phyloP scores from a whole-genome alignment of 2,113 vertebrate species.

The Struthidea cinerea region DNA sequence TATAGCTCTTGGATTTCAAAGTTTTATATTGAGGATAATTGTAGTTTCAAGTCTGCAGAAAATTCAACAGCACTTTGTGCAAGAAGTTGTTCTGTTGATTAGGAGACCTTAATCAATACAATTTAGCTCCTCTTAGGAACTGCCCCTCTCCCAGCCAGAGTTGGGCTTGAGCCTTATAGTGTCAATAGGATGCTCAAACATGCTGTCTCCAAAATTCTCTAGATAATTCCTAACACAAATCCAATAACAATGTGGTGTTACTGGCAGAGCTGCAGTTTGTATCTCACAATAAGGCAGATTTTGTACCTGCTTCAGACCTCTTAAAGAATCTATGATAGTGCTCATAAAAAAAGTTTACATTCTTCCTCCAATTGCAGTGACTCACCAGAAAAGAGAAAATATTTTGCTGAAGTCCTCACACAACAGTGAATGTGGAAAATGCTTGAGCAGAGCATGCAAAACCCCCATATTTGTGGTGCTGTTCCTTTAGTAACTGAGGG shows the following conservation, averaged over 20 bases:
- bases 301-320: not conserved
- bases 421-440: not conserved
- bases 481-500: not conserved
- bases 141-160: not conserved
- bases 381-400: not conserved
- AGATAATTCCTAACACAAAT: not conserved
- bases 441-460: not conserved
- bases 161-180: not conserved
- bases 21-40: not conserved
- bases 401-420: not conserved
- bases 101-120: conserved; percentile 9
- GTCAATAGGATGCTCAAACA: not conserved
- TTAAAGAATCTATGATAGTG: conserved; percentile 11
- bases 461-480: not conserved
- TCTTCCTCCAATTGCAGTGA: not conserved
- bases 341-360: not conserved
- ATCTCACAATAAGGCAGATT: not conserved
- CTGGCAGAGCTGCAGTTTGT: not conserved
- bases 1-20: not conserved
- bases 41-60: not conserved
- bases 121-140: conserved; percentile 18
- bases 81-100: not conserved
- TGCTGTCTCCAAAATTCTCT: not conserved
- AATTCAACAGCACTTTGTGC: conserved; percentile 11
- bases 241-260: not conserved